These are phyloP conservation scores for Ormia ochracea DNA, from an alignment of 2,888 invertebrate species.

Conservation along the genomic window DNA sequence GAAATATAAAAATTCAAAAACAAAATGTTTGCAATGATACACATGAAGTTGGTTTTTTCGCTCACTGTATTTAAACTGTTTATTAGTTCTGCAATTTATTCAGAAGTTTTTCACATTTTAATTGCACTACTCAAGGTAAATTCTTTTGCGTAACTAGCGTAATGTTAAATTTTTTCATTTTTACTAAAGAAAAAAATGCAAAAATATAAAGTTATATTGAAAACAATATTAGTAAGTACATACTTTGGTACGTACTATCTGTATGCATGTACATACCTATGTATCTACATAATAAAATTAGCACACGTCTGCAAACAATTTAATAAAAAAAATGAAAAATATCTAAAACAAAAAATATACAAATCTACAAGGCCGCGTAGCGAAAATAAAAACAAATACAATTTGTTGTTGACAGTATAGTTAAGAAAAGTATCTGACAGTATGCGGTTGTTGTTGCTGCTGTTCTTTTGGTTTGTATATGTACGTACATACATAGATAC, in stretches of 20 bases:
- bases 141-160: too few relatives aligned
- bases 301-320: constrained; percentile 37
- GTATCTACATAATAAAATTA: constrained; percentile 12
- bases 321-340: constrained; percentile 23
- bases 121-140: too few relatives aligned
- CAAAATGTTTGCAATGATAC: too few relatives aligned
- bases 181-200: too few relatives aligned
- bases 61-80: not conserved
- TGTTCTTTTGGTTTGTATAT: not conserved
- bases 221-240: not conserved
- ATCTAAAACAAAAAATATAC: constrained; percentile 11
- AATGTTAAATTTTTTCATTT: too few relatives aligned
- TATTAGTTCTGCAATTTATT: not conserved
- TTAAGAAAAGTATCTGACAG: constrained; percentile 51
- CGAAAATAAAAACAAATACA: constrained; percentile 26
- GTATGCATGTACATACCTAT: not conserved
- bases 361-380: constrained; percentile 46
- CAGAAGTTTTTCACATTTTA: not conserved
- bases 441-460: not conserved
- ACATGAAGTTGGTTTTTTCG: too few relatives aligned
- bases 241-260: not conserved
- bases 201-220: not conserved
- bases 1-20: too few relatives aligned
- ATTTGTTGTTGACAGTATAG: constrained; percentile 39
- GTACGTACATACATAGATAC: too few relatives aligned